These are phyloP conservation scores for Rostratula benghalensis DNA, from an alignment of 2,113 vertebrate species.

Conservation along the genomic window DNA sequence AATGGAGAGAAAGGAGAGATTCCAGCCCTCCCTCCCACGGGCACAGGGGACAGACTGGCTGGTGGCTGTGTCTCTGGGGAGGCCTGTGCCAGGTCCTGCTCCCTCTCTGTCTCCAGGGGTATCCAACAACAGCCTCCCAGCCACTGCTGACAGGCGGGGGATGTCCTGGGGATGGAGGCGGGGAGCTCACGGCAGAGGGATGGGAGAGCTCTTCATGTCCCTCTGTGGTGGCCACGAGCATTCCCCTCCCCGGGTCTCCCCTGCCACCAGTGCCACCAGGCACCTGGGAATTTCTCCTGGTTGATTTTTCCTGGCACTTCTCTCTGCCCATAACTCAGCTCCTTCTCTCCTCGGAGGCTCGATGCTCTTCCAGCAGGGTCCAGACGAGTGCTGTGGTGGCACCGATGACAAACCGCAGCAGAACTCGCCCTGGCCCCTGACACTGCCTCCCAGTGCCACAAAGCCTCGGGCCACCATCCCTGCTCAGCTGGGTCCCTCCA, in stretches of 20 bases:
- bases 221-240: rapidly evolving
- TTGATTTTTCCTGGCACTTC: neutral
- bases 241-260: neutral
- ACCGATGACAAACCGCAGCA: neutral
- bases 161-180: neutral
- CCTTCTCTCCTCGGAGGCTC: neutral
- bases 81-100: neutral
- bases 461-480: rapidly evolving
- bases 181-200: neutral
- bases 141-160: neutral
- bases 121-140: rapidly evolving
- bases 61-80: neutral
- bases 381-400: rapidly evolving
- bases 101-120: neutral
- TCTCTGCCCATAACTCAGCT: neutral
- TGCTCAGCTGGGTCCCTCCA: rapidly evolving
- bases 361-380: rapidly evolving
- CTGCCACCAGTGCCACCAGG: rapidly evolving
- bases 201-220: neutral
- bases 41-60: neutral
- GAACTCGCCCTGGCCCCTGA: neutral
- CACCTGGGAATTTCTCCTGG: neutral
- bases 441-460: neutral
- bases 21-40: neutral
- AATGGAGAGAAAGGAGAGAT: neutral